Evolutionary conservation across 2,888 invertebrate species (phyloP).

Genomic region (Acanthosoma haemorrhoidale): DNA sequence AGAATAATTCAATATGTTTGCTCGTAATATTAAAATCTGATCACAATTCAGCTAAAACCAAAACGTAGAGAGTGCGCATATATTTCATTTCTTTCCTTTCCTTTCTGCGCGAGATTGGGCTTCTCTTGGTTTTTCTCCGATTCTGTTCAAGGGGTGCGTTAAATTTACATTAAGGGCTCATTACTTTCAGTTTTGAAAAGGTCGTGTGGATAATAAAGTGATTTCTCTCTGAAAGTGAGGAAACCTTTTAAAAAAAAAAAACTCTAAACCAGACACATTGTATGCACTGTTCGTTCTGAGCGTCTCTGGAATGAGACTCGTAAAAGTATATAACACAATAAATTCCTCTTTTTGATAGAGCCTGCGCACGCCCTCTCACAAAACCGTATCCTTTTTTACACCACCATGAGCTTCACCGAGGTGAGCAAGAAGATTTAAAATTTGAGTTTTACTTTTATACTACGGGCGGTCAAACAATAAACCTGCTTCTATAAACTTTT

Average conservation of each 20-base stretch:
- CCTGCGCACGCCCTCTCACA: neutral
- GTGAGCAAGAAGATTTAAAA: neutral
- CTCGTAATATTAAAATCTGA: no score
- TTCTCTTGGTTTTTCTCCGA: neutral
- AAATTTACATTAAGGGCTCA: no score
- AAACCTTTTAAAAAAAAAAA: neutral
- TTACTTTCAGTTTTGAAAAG: no score
- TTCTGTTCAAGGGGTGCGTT: neutral
- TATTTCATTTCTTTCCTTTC: neutral
- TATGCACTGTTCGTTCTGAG: neutral
- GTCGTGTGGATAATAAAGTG: no score
- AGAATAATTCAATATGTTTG: no score
- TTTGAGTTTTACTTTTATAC: neutral
- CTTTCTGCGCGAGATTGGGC: neutral
- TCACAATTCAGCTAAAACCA: no score
- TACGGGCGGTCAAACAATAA: neutral
- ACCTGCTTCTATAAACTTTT: no score
- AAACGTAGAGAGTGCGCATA: no score
- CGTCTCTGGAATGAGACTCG: neutral
- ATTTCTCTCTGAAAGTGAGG: neutral
- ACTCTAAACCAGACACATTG: neutral
- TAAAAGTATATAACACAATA: slow-evolving; percentile 6
- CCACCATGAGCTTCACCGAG: neutral
- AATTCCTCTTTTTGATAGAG: neutral
- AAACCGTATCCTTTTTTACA: neutral